Evolutionary conservation across 2,888 invertebrate genomes (phyloP), one percentile per base, ranked within the genome.

Genomic region (Serripes groenlandicus): DNA sequence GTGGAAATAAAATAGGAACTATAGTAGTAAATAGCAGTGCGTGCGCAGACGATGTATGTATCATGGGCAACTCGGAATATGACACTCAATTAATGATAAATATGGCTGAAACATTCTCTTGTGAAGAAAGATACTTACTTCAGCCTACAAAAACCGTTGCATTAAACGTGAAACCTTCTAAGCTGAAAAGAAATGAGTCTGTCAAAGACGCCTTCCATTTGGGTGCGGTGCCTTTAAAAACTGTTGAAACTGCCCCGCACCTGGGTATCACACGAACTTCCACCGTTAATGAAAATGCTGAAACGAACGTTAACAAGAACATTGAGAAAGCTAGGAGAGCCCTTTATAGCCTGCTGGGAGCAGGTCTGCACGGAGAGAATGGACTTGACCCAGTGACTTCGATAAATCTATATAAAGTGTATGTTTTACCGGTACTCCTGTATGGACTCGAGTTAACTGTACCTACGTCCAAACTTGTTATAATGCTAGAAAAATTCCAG

Each of bases 271-370:
- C n/a, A 9, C 4, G 64, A 34, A n/a, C 32, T 9, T 34, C 32
- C 9, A 32, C 34, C 18, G 3, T 64, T 3, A n/a, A 30, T 34
- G 64, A 64, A 21, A 64, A 32, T 1, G n/a, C 9, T 4, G 64
- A 64, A 4, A 4, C 23, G 11, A 64, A 30, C 7, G 21, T 64
- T 64, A 35, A 64, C 9, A 32, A 21, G 2, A 64, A 64, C 21
- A 64, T 64, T 21, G 23, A 5, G 9, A 64, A 64, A 64, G 64
- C 64, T 15, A 64, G 64, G n/a, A 64, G 34, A 32, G n/a, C 64
- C 2, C 5, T 21, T 7, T 34, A 64, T 35, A 64, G 64, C 23
- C 21, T 64, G 30, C 11, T 15, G 32, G 28, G 7, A 60, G 23
- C n/a, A n/a, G 60, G 60, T 15, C 23, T 60, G 7, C 60, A 60